A percentile compares a stretch with the other conserved stretches of the same genome.
phyloP scores from a whole-genome alignment of 2,888 invertebrate species.

The Dicranocentrus wangi region DNA sequence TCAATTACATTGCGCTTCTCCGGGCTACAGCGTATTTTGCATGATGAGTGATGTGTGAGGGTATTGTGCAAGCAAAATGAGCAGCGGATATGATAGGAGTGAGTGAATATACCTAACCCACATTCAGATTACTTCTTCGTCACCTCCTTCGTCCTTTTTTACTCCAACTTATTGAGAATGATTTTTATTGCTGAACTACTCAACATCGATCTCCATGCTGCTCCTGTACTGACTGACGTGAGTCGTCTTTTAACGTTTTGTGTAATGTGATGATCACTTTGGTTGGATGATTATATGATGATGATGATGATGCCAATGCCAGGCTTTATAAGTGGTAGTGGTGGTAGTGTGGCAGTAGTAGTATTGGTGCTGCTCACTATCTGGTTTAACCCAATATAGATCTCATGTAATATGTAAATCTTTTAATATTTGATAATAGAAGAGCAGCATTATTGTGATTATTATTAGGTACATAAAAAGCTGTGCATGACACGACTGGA shows the following conservation, averaged over 20 bases:
- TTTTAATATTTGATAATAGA: no score
- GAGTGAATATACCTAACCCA: not conserved
- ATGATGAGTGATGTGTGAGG: not conserved
- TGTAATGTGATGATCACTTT: not conserved
- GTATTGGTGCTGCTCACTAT: no score
- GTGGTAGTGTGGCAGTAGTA: no score
- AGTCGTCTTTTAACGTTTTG: not conserved
- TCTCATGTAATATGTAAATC: no score
- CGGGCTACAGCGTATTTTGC: not conserved
- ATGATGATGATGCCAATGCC: not conserved
- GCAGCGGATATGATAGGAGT: slow-evolving; percentile 19
- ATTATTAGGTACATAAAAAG: not conserved
- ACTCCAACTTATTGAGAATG: slow-evolving; percentile 19
- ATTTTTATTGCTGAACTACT: slow-evolving; percentile 8
- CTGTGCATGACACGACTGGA: not conserved
- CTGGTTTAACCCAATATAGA: no score
- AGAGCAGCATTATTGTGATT: not conserved
- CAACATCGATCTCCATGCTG: not conserved
- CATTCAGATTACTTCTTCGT: no score
- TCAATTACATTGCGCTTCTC: not conserved
- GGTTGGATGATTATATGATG: no score
- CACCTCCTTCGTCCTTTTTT: slow-evolving; percentile 22
- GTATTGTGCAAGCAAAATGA: not conserved
- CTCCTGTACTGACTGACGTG: no score
- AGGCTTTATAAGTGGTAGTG: no score